These are phyloP conservation scores for Drosophila infuscata DNA, from an alignment of 2,888 invertebrate species.

Conservation along the genomic window DNA sequence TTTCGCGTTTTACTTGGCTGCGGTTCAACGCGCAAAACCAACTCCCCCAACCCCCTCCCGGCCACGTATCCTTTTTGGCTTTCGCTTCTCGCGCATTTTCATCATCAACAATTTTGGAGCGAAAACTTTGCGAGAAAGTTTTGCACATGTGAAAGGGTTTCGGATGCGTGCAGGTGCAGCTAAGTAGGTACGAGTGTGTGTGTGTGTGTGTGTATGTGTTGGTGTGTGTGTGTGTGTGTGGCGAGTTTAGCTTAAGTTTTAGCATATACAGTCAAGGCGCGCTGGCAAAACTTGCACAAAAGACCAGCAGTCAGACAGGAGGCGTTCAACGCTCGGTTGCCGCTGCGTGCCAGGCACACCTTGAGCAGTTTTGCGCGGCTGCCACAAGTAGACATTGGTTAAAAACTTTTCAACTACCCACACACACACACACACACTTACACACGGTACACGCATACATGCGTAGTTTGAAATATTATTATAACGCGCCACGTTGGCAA, in stretches of 20 bases:
- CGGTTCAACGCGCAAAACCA: constrained; percentile 71
- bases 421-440: constrained; percentile 28
- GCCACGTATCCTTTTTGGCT: constrained; percentile 3
- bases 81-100: constrained; percentile 65
- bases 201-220: constrained; percentile 6
- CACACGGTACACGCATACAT: constrained; percentile 26
- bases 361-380: constrained; percentile 61
- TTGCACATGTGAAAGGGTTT: constrained; percentile 79
- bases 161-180: constrained; percentile 79
- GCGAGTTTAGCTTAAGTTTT: constrained; percentile 80
- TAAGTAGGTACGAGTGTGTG: constrained; percentile 44
- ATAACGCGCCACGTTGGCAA: constrained; percentile 79
- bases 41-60: background rate
- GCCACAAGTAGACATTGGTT: constrained; percentile 80
- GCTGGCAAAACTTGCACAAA: constrained; percentile 71
- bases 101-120: constrained; percentile 75
- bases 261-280: constrained; percentile 69
- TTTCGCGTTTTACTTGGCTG: constrained; percentile 72
- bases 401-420: constrained; percentile 73
- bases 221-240: constrained; percentile 36
- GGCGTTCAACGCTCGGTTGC: constrained; percentile 50
- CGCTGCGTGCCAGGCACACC: constrained; percentile 78
- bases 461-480: constrained; percentile 74
- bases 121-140: constrained; percentile 75
- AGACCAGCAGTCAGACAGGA: constrained; percentile 78